phyloP scores from a whole-genome alignment of 2,797 vertebrate species.

The Sarcophilus harrisii region DNA sequence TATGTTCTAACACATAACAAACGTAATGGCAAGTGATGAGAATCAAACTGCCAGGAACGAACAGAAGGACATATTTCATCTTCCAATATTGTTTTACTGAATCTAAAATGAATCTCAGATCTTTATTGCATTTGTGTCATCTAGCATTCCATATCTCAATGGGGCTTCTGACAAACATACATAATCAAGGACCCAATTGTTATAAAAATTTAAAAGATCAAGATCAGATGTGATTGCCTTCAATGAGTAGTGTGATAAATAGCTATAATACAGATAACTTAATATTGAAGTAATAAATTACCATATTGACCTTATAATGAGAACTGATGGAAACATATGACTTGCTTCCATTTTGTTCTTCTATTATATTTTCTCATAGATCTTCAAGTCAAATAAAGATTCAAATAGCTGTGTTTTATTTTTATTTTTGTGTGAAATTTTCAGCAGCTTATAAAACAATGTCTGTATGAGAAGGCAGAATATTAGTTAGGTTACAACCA shows the following conservation, averaged over 20 bases:
- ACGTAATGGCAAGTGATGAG: conserved; percentile 59
- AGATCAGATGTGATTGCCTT: conserved; percentile 34
- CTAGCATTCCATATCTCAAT: conserved; percentile 56
- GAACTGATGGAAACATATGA: background rate
- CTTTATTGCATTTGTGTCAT: conserved; percentile 68
- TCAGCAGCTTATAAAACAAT: background rate
- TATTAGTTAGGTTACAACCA: background rate
- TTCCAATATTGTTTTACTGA: conserved; percentile 62
- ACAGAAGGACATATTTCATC: conserved; percentile 16
- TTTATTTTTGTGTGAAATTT: background rate
- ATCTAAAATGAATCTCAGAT: conserved; percentile 62
- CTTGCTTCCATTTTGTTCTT: conserved; percentile 14
- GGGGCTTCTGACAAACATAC: conserved; percentile 56
- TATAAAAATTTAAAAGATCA: conserved; percentile 54
- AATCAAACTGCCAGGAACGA: conserved; percentile 26
- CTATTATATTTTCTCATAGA: conserved; percentile 23
- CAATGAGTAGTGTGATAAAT: conserved; percentile 45
- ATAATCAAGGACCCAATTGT: conserved; percentile 56
- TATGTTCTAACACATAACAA: conserved; percentile 59
- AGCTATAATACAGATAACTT: conserved; percentile 52
- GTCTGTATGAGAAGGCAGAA: background rate
- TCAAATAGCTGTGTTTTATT: conserved; percentile 20
- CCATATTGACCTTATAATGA: conserved; percentile 50
- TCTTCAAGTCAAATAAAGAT: conserved; percentile 40
- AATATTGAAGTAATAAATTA: conserved; percentile 49